These are phyloP conservation scores for Pimpla rufipes DNA, from an alignment of 2,888 invertebrate species.

Conservation along the genomic window DNA sequence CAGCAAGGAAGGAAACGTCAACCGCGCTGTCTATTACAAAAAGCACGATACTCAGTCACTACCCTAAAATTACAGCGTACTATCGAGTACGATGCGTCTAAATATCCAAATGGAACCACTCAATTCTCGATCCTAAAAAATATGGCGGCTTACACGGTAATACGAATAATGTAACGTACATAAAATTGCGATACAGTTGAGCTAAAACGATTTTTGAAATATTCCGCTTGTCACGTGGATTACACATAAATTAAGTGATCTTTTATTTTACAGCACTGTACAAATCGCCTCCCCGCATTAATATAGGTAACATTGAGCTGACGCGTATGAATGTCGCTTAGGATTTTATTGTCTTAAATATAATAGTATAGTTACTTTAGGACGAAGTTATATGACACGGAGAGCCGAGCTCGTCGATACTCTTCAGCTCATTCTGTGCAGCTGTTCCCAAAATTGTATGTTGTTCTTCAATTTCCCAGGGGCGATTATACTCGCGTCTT, in stretches of 20 bases:
- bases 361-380: conserved; percentile 33
- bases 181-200: conserved; percentile 13
- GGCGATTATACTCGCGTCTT: conserved; percentile 75
- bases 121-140: conserved; percentile 47
- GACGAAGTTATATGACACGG: conserved; percentile 35
- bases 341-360: conserved; percentile 23
- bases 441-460: conserved; percentile 83
- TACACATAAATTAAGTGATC: conserved; percentile 35
- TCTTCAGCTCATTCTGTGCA: conserved; percentile 77
- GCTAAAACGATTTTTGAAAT: conserved; percentile 19
- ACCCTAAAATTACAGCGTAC: conserved; percentile 9
- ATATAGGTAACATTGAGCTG: conserved; percentile 49
- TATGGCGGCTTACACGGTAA: conserved; percentile 57
- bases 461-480: conserved; percentile 82
- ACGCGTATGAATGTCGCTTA: conserved; percentile 27
- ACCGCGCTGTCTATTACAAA: neutral
- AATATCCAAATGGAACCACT: conserved; percentile 51
- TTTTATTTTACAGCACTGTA: conserved; percentile 65
- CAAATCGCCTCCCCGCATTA: conserved; percentile 45
- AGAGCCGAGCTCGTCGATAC: conserved; percentile 12
- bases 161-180: conserved; percentile 40
- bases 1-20: conserved; percentile 72
- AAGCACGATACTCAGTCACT: neutral
- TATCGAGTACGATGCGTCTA: conserved; percentile 49
- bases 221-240: neutral